Evolutionary conservation across 2,797 vertebrate genomes (phyloP).

Genomic region (Spondyliosoma cantharus): DNA sequence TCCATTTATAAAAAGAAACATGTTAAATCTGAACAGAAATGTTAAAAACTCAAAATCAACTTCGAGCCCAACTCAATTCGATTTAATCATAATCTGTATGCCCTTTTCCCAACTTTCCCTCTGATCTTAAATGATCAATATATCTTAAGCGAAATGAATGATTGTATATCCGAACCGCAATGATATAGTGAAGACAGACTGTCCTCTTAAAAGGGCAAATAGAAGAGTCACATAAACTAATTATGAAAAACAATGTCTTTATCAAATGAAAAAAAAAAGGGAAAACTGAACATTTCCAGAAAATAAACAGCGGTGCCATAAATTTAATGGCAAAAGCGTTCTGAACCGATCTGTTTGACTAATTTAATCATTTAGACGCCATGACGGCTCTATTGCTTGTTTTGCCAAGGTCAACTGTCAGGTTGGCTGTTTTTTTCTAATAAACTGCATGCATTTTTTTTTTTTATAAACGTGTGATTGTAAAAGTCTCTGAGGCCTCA

Average conservation of each 20-base stretch:
- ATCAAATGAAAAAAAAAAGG: neutral
- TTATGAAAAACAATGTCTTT: constrained; percentile 38
- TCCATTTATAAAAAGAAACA: constrained; percentile 31
- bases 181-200: constrained; percentile 76
- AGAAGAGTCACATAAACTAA: constrained; percentile 69
- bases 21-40: constrained; percentile 40
- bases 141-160: constrained; percentile 71
- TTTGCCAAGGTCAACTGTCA: constrained; percentile 3
- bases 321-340: constrained; percentile 2
- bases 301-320: constrained; percentile 5
- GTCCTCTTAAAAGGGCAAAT: constrained; percentile 75
- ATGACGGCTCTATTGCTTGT: neutral
- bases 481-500: constrained; percentile 23
- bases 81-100: constrained; percentile 68
- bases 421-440: neutral
- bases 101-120: constrained; percentile 77
- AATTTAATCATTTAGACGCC: constrained; percentile 21
- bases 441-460: neutral
- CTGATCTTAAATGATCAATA: constrained; percentile 75
- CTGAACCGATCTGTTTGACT: constrained; percentile 22
- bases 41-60: constrained; percentile 25
- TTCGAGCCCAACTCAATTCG: constrained; percentile 44
- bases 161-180: constrained; percentile 60
- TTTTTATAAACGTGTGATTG: neutral
- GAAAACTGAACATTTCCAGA: neutral